Percentiles rank a stretch among this genome's conserved stretches.
phyloP scores from a whole-genome alignment of 23 tunicate genomes.

The Halocynthia aurantium region DNA sequence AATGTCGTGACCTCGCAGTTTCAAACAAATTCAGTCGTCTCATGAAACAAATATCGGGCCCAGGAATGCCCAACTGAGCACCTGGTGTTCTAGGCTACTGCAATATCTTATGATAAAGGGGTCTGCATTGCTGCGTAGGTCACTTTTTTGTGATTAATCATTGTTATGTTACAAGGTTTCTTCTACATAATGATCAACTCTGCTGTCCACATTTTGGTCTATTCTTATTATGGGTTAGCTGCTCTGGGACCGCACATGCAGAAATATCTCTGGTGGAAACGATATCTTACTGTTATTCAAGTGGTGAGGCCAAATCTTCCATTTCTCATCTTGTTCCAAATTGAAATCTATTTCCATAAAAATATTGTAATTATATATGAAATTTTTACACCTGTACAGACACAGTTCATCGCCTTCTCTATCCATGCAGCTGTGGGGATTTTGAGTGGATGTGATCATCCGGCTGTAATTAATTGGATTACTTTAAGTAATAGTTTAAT shows the following conservation, averaged over 20 bases:
- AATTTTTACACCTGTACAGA: constrained; percentile 17
- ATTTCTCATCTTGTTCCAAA: too few relatives aligned
- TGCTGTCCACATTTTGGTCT: constrained; percentile 78
- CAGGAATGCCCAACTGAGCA: too few relatives aligned
- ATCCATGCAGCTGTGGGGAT: constrained; percentile 52
- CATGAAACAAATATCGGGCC: too few relatives aligned
- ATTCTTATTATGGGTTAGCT: constrained; percentile 72
- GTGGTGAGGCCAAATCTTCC: constrained; percentile 16
- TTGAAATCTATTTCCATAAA: too few relatives aligned
- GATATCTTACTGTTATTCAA: constrained; percentile 87
- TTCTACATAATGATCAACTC: constrained; percentile 72
- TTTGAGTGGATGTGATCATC: constrained; percentile 67
- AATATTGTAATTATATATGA: too few relatives aligned
- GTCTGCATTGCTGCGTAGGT: background rate
- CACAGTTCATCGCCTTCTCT: constrained; percentile 65
- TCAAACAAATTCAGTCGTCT: too few relatives aligned
- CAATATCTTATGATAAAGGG: too few relatives aligned
- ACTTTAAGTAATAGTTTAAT: constrained; percentile 55
- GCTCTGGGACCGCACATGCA: constrained; percentile 79
- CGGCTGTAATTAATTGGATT: constrained; percentile 87
- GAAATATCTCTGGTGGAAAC: constrained; percentile 94
- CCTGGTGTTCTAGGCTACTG: too few relatives aligned
- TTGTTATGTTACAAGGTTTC: constrained; percentile 40
- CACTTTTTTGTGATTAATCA: background rate
- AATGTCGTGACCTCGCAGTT: too few relatives aligned